Conservation (phyloP, 2,888 invertebrate genomes). For the Stenichneumon culpator region DNA sequence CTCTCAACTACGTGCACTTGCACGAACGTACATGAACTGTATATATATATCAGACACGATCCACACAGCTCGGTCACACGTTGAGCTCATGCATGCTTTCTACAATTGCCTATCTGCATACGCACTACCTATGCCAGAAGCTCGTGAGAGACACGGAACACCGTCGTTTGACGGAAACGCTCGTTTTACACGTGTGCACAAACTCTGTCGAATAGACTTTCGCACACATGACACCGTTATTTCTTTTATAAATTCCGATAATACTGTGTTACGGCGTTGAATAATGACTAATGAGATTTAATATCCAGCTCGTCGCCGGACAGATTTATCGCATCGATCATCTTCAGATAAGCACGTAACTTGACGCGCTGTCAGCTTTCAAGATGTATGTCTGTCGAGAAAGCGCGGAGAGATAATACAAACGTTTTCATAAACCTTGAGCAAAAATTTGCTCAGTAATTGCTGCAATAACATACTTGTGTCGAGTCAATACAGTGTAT, state of each 20-base stretch:
- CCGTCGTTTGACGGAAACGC: neutral
- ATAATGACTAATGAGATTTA: neutral
- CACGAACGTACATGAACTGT: constrained; percentile 20
- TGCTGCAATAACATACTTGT: neutral
- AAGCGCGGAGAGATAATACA: neutral
- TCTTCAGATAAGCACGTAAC: neutral
- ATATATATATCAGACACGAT: constrained; percentile 16
- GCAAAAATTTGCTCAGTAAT: neutral
- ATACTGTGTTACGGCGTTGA: neutral
- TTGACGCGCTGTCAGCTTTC: neutral
- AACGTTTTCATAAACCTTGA: neutral
- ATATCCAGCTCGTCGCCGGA: neutral
- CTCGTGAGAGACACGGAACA: neutral
- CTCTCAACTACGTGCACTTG: neutral
- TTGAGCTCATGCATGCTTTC: neutral
- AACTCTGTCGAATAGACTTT: neutral
- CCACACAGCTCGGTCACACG: neutral
- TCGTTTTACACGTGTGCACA: too few species aligned
- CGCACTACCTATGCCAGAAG: neutral
- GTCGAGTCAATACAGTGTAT: neutral
- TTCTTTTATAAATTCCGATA: neutral
- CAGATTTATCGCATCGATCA: constrained; percentile 6
- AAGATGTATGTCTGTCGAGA: neutral
- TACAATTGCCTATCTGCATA: constrained; percentile 46
- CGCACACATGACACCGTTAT: neutral